Conservation (phyloP, 2,888 invertebrate genomes). For the Callyntrura sp. region DNA sequence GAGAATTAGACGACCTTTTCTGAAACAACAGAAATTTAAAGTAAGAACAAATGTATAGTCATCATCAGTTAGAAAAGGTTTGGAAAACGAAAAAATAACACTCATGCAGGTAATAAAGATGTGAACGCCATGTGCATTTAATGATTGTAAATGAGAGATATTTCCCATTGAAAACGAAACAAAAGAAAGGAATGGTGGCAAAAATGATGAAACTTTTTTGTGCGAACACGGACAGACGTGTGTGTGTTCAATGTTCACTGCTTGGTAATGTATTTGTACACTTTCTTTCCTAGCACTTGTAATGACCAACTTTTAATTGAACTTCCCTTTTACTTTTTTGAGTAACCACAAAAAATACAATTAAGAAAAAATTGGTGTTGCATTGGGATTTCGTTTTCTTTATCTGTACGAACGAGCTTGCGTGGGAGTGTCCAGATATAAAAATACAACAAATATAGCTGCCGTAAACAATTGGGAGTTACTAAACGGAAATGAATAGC, state of each 20-base stretch:
- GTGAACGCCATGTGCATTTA: constrained; percentile 62
- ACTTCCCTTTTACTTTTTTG: constrained; percentile 42
- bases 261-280: too few relatives aligned
- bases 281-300: constrained; percentile 29
- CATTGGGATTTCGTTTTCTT: too few relatives aligned
- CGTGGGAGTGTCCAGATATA: constrained; percentile 43
- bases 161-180: constrained; percentile 52
- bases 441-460: background rate
- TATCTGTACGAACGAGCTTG: too few relatives aligned
- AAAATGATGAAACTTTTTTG: too few relatives aligned
- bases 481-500: too few relatives aligned
- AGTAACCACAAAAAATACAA: constrained; percentile 46
- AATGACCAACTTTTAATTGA: constrained; percentile 36
- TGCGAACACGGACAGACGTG: background rate
- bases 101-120: constrained; percentile 61
- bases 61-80: too few relatives aligned
- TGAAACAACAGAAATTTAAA: background rate
- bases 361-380: too few relatives aligned
- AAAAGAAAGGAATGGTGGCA: too few relatives aligned
- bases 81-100: background rate
- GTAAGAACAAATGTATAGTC: background rate
- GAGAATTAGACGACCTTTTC: background rate
- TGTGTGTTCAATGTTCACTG: too few relatives aligned
- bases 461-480: too few relatives aligned
- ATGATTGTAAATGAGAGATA: constrained; percentile 59